phyloP scores from a whole-genome alignment of 2,888 invertebrate species.

The Epinotia demarniana region DNA sequence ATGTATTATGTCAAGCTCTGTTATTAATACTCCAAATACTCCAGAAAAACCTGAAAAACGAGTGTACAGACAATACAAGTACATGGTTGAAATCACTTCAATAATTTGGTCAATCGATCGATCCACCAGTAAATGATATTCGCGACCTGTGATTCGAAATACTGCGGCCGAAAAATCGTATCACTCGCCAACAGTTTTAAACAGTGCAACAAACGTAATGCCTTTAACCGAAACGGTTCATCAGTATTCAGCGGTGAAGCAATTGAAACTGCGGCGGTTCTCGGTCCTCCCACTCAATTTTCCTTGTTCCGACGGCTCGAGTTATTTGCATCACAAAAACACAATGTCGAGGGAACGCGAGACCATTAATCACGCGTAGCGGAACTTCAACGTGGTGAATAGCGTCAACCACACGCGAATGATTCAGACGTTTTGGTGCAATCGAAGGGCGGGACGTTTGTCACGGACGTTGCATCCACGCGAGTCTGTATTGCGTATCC shows the following conservation, averaged over 20 bases:
- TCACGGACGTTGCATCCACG: constrained; percentile 32
- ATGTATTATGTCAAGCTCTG: neutral
- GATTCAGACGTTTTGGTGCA: constrained; percentile 76
- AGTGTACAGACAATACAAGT: neutral
- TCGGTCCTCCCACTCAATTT: constrained; percentile 82
- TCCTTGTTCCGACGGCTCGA: constrained; percentile 82
- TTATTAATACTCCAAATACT: neutral
- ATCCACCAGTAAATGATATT: neutral
- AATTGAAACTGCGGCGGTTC: constrained; percentile 82
- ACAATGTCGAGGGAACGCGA: constrained; percentile 81
- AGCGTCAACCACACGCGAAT: constrained; percentile 79
- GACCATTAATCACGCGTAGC: constrained; percentile 81
- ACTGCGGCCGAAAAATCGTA: constrained; percentile 53
- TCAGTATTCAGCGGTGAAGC: constrained; percentile 82
- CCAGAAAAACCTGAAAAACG: neutral
- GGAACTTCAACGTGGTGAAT: constrained; percentile 76
- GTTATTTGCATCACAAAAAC: constrained; percentile 85
- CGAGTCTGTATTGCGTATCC: neutral
- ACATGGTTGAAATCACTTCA: neutral
- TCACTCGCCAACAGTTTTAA: constrained; percentile 60
- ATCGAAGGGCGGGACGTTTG: constrained; percentile 61
- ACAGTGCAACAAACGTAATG: constrained; percentile 71
- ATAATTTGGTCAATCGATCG: constrained; percentile 14
- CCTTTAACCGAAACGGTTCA: constrained; percentile 76
- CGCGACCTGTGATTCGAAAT: constrained; percentile 11